A percentile compares a stretch with the other conserved stretches of the same genome.
Evolutionary conservation across 2,113 vertebrate species (phyloP).

Genomic region (Myrmophylax atrothorax): DNA sequence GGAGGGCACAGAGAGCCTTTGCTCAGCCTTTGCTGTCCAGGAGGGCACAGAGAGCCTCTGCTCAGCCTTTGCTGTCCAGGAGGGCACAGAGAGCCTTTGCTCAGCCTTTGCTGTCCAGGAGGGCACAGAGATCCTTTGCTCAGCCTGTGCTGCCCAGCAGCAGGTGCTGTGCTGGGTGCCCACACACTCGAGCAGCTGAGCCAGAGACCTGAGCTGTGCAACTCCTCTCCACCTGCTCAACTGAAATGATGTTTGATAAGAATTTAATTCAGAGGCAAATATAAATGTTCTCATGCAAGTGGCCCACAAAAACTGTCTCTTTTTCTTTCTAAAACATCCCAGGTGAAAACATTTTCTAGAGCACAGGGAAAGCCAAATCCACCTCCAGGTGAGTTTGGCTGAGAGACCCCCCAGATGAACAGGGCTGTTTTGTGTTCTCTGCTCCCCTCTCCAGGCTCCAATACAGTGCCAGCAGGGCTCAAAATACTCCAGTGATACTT

Average conservation of each 20-base stretch:
- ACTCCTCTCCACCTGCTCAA: background rate
- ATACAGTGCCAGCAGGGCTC: constrained; percentile 35
- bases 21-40: background rate
- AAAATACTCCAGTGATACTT: constrained; percentile 37
- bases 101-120: background rate
- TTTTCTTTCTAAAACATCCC: background rate
- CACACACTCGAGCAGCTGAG: background rate
- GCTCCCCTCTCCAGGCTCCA: background rate
- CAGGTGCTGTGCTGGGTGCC: background rate
- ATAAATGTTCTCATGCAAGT: rapidly evolving
- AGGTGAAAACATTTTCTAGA: background rate
- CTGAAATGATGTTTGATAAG: background rate
- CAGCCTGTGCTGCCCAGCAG: background rate
- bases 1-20: background rate
- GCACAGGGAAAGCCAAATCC: background rate
- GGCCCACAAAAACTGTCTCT: background rate
- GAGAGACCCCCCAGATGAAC: background rate
- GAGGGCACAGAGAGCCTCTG: background rate
- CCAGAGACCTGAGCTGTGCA: background rate
- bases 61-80: background rate
- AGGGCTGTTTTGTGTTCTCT: background rate
- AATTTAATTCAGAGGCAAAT: background rate
- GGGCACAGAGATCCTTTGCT: background rate
- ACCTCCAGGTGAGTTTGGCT: background rate
- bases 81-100: background rate